Base-by-base conservation (phyloP, 2,113 vertebrate genomes). In the Toxotes chatareus region DNA sequence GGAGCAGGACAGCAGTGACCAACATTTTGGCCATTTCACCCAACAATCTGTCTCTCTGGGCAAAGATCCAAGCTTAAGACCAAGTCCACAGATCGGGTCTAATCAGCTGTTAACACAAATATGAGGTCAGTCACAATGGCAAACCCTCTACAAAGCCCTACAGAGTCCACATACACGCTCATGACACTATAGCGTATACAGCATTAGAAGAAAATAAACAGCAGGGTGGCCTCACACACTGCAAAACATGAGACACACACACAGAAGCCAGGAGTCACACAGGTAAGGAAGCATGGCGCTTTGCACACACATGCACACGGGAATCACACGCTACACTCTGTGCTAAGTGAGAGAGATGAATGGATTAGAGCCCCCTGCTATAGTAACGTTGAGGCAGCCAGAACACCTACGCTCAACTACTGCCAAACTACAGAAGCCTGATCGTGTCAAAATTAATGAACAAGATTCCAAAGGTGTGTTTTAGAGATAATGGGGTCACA, bases 341-440 rank as follows among this genome's bases (percentile, higher is more conserved):
- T 77, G 67, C 56, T 74, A 80, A 61, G 23, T 88, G 76, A 86
- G 42, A 38, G 56, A 66, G 83, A 86, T 86, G 60, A 89, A 57
- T 49, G 83, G 87, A 89, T 83, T 88, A 86, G 38, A 74, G 59
- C 21, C 64, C 66, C 69, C 76, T 62, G 44, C 76, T 8, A 3
- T 9, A 49, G 27, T 31, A 27, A 32, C 11, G 27, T 10, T 13
- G n/a, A 32, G 16, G 44, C 13, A 31, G 68, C 49, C 51, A 49
- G 16, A 4, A 34, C 47, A 51, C 31, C 38, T 56, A 56, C 23
- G 1, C 59, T 14, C 27, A 10, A 36, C 49, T 12, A 16, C 49
- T 51, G 56, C 4, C 63, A 55, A 16, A 27, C n/a, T 32, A 36
- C 1, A 21, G 23, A 46, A 11, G 57, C 12, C 42, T 23, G 1